Evolutionary conservation across 2,113 vertebrate species (phyloP).

Genomic region (Rhynchomys soricoides): DNA sequence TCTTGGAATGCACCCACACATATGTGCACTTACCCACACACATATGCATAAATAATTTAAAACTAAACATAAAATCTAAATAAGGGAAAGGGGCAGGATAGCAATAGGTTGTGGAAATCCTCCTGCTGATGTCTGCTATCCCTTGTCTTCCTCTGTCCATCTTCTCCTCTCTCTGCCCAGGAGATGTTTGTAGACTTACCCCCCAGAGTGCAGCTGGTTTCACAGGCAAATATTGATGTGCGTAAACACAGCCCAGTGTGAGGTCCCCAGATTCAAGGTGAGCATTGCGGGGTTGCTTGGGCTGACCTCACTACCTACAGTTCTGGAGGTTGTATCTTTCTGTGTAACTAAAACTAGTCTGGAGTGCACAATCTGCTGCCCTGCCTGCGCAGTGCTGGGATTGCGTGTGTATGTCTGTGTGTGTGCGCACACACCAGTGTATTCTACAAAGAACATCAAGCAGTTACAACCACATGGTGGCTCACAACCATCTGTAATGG

Average conservation of each 20-base stretch:
- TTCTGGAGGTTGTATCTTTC: not conserved
- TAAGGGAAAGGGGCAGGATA: not conserved
- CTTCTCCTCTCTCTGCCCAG: not conserved
- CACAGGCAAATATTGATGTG: not conserved
- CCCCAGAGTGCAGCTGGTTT: not conserved
- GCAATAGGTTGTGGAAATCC: not conserved
- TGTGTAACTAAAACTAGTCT: not conserved
- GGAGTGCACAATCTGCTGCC: not conserved
- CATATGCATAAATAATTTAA: not conserved
- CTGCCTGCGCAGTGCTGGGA: not conserved
- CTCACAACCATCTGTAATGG: too few relatives aligned
- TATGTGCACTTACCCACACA: not conserved
- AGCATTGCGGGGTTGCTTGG: too few relatives aligned
- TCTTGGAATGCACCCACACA: not conserved
- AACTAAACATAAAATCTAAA: not conserved
- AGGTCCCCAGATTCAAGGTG: accelerated
- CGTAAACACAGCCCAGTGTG: not conserved
- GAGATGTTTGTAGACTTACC: not conserved
- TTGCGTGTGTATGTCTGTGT: not conserved
- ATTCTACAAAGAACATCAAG: too few relatives aligned
- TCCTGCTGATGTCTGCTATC: too few relatives aligned
- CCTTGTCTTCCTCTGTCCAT: too few relatives aligned
- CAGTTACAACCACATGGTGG: too few relatives aligned
- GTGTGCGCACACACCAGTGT: too few relatives aligned
- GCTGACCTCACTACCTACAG: not conserved